Base-by-base conservation (phyloP, 2,888 invertebrate genomes). In the Galerucella calmariensis region DNA sequence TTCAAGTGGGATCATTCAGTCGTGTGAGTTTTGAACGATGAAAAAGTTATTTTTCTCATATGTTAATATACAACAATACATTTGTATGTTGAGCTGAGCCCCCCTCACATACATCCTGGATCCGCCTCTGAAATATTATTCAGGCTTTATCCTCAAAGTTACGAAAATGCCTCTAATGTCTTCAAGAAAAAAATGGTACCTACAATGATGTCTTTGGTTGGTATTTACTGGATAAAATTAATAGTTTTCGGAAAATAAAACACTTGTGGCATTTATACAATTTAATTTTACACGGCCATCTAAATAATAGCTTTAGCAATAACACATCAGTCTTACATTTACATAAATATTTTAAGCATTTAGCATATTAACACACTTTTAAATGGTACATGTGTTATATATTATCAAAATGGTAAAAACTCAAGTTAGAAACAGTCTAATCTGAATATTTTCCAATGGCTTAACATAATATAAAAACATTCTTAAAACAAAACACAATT, bases 271-370 rank as follows among this genome's bases (percentile, higher is more conserved):
- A 84, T 84, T 86, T 82, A 85, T 85, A 85, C 85, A 86, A 82
- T 86, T 86, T 87, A 79, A 85, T 87, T 86, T 84, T 86, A 86
- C 27, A 27, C 85, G 86, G 85, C 85, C 86, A 83, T 82, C 79
- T 82, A 83, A 85, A 84, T 83, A 85, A 83, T 84, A 85, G 85
- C 86, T 80, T 83, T 84, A 85, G 84, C 84, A 81, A 84, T 83
- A 85, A 84, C 85, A 85, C 85, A 86, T 86, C 86, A 87, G 86
- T 87, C 87, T 87, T 87, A 84, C 85, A 86, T 83, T 82, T 83
- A 84, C 81, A 82, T 79, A 81, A 81, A 82, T 77, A 77, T n/a
- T 81, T 79, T 80, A 83, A 83, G 83, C 83, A 79, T 80, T 82
- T 81, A 81, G 81, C 81, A 81, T 71, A 73, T 75, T 74, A 72